A percentile compares a stretch with the other conserved stretches of the same genome.
Evolutionary conservation across 2,888 invertebrate species (phyloP).

Genomic region (Pseudococcus viburni): DNA sequence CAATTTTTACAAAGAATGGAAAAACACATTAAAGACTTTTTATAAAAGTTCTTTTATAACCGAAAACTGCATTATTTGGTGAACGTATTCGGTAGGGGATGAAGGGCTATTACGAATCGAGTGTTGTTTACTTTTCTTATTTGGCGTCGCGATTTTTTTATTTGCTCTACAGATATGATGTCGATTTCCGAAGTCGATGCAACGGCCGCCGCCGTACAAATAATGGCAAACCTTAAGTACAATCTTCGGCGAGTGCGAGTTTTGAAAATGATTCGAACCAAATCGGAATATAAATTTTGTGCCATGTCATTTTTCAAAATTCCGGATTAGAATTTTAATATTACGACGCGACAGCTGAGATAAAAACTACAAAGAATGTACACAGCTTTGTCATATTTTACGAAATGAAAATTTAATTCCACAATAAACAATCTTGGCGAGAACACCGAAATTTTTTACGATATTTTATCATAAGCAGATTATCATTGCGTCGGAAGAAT

Average conservation of each 20-base stretch:
- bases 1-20: conserved; percentile 55
- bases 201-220: background rate
- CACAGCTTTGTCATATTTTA: background rate
- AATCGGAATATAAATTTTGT: background rate
- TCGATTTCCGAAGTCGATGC: background rate
- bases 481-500: background rate
- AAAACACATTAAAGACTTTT: conserved; percentile 56
- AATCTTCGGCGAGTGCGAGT: background rate
- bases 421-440: background rate
- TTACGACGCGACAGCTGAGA: background rate
- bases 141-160: conserved; percentile 26
- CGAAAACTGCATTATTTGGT: conserved; percentile 56
- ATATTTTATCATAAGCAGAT: conserved; percentile 31
- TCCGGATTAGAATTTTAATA: conserved; percentile 3
- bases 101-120: conserved; percentile 42
- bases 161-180: conserved; percentile 16
- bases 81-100: conserved; percentile 28
- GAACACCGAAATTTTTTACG: background rate
- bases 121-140: conserved; percentile 50
- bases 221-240: background rate
- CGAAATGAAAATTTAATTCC: conserved; percentile 24
- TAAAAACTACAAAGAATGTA: background rate
- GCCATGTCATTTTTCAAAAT: background rate
- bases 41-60: conserved; percentile 51
- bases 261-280: background rate